phyloP scores from a whole-genome alignment of 1,140 invertebrate genomes.

The Euglossa dilemma region DNA sequence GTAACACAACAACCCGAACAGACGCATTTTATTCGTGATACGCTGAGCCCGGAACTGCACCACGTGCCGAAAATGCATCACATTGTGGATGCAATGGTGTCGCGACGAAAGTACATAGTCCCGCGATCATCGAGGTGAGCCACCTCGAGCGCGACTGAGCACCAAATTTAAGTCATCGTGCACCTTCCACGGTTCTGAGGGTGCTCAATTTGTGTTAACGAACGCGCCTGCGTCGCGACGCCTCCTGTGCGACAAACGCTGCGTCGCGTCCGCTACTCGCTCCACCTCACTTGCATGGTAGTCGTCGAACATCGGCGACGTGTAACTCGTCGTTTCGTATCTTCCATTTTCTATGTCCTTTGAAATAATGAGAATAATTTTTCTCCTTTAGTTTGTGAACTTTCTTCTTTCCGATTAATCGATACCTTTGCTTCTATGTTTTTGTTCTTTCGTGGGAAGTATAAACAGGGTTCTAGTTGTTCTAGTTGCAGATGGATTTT shows the following conservation, averaged over 20 bases:
- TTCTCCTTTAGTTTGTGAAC: background rate
- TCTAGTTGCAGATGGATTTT: background rate
- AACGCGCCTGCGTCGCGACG: conserved; percentile 38
- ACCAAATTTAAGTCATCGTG: conserved; percentile 40
- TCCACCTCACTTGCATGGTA: background rate
- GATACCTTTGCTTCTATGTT: background rate
- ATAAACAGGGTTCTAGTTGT: background rate
- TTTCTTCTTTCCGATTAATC: no score
- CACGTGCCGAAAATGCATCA: conserved; percentile 50
- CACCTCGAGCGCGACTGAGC: conserved; percentile 64
- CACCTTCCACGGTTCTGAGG: conserved; percentile 26
- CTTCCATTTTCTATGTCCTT: background rate
- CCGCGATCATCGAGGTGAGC: conserved; percentile 46
- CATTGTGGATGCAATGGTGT: conserved; percentile 3
- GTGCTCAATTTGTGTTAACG: conserved; percentile 31
- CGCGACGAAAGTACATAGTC: conserved; percentile 2
- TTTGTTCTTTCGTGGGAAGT: background rate
- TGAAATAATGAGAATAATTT: background rate
- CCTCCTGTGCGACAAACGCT: conserved; percentile 32
- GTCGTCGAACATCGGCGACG: background rate
- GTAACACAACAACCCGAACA: no score
- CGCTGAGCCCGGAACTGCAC: background rate
- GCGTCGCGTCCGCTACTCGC: conserved; percentile 31
- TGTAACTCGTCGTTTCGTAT: background rate
- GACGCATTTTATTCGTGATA: background rate